A percentile compares a stretch with the other conserved stretches of the same genome.
These are phyloP conservation scores for Agrotis segetum DNA, from an alignment of 2,888 invertebrate species.

Conservation along the genomic window DNA sequence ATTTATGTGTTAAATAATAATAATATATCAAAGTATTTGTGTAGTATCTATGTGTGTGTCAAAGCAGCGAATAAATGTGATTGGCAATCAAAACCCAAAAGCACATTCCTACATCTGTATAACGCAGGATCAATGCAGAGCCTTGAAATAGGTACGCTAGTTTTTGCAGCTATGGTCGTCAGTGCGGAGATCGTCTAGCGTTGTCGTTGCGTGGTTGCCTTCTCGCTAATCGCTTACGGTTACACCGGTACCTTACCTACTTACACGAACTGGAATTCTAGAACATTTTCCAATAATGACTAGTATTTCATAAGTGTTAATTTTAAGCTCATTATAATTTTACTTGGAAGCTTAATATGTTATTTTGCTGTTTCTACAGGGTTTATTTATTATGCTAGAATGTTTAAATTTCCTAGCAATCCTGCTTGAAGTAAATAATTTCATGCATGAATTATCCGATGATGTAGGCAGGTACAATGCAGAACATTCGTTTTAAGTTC, in stretches of 20 bases:
- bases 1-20: too few species aligned
- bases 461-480: neutral
- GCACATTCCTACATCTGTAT: too few species aligned
- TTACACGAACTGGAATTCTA: neutral
- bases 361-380: neutral
- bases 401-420: neutral
- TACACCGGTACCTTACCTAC: neutral
- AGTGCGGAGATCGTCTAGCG: too few species aligned
- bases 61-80: too few species aligned
- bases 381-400: neutral
- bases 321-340: constrained; percentile 8
- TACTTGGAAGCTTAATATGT: constrained; percentile 8
- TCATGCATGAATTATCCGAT: neutral
- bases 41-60: too few species aligned
- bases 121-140: too few species aligned
- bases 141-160: too few species aligned
- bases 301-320: constrained; percentile 4
- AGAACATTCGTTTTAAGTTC: neutral
- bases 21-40: too few species aligned
- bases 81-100: too few species aligned
- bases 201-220: neutral
- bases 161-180: too few species aligned
- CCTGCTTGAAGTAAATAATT: neutral
- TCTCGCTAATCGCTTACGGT: neutral
- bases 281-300: neutral